Conservation (phyloP, 1,140 invertebrate genomes). For the Acyrthosiphon pisum region DNA sequence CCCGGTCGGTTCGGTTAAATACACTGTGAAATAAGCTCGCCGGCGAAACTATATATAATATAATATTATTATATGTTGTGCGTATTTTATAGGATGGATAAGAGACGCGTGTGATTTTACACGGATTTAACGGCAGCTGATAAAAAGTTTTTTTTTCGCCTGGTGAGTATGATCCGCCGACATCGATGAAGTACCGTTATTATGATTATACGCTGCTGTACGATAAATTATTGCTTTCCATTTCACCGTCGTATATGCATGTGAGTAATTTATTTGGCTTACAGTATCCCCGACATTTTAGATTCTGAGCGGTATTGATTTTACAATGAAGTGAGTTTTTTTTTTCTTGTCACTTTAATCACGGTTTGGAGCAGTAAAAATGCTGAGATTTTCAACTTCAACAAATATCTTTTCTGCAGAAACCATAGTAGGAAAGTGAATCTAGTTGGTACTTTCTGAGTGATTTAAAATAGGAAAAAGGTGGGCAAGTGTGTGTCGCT, state of each 20-base stretch:
- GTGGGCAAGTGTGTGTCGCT: no score
- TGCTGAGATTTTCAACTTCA: not conserved
- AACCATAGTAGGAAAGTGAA: not conserved
- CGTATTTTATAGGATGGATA: not conserved
- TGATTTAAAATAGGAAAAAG: not conserved
- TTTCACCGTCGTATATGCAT: not conserved
- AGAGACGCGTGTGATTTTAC: not conserved
- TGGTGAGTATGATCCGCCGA: not conserved
- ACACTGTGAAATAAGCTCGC: not conserved
- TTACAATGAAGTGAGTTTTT: not conserved
- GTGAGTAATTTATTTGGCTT: not conserved
- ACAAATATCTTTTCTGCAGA: not conserved
- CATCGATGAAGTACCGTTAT: not conserved
- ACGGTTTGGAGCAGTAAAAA: not conserved
- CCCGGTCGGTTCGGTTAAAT: not conserved
- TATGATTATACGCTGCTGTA: not conserved
- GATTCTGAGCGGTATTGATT: not conserved
- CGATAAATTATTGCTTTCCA: not conserved
- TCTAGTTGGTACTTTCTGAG: not conserved
- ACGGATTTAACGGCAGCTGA: not conserved
- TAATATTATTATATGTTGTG: not conserved
- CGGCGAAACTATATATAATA: not conserved
- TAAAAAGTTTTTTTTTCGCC: not conserved
- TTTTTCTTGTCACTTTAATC: not conserved
- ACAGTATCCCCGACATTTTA: not conserved